Evolutionary conservation across 2,888 invertebrate species (phyloP), one percentile per base, ranked within the genome.

Genomic region (Drosophila siamana): DNA sequence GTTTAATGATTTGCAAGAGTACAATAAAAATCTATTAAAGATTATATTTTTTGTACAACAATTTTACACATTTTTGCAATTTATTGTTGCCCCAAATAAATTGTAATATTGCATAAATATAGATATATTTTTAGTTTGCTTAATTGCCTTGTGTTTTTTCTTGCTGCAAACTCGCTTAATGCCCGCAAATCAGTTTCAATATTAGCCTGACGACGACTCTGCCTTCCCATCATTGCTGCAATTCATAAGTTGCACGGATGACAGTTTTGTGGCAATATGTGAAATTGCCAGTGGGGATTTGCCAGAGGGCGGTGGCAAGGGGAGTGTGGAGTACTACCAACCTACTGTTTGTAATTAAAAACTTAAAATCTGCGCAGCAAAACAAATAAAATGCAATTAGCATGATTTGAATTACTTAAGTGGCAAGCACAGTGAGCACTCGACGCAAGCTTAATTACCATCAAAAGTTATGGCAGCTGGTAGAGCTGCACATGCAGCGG

Each of bases 311-410:
- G 28, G 47, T 28, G 15, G 11, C 24, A 11, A 22, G 11, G 9
- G 41, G 5, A 22, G n/a, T 2, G 26, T 1, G 30, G 11, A n/a
- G n/a, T n/a, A 28, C 8, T 6, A 7, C 36, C 13, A 40, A 28
- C 26, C 43, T 36, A 4, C n/a, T 54, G 69, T 62, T 69, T 62
- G 69, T 74, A 86, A 86, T 86, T 78, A 73, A 86, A 80, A 86
- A 82, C 80, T 86, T 83, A 69, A 82, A 82, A 86, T 90, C 85
- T 89, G 80, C 80, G 81, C 81, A 80, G 79, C 72, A 74, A 89
- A 91, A 88, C 90, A 91, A 91, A 91, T 91, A 91, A 91, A 91
- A 90, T 91, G 91, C 91, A 91, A 91, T 91, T 91, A 91, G 90
- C 90, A 84, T 89, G 90, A 91, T 91, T 91, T 91, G 90, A 91